These are phyloP conservation scores for Pogonus chalceus DNA, from an alignment of 1,140 invertebrate species.

Conservation along the genomic window DNA sequence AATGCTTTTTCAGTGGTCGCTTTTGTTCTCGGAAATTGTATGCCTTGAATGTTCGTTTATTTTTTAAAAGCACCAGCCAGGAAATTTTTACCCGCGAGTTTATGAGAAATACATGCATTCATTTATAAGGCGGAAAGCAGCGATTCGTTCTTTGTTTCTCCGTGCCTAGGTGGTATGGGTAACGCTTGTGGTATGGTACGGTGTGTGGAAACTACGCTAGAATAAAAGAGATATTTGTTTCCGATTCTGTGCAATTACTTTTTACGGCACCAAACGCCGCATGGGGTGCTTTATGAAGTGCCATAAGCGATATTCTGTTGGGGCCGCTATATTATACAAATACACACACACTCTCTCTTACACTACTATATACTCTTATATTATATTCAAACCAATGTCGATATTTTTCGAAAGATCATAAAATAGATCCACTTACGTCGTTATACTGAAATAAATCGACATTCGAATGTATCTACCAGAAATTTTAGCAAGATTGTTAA, in stretches of 20 bases:
- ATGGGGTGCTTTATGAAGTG: not conserved
- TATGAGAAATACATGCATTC: not conserved
- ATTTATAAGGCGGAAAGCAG: not conserved
- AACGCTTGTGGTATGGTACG: not conserved
- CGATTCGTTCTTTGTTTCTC: no score
- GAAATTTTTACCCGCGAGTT: not conserved
- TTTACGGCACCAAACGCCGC: not conserved
- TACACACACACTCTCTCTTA: no score
- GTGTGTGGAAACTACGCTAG: not conserved
- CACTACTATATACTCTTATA: not conserved
- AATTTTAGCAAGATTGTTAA: no score
- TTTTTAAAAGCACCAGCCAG: not conserved
- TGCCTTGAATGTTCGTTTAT: not conserved
- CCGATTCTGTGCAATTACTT: constrained; percentile 6
- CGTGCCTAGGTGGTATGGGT: not conserved
- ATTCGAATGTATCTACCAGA: no score
- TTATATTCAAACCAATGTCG: no score
- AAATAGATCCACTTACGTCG: no score
- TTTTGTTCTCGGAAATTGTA: not conserved
- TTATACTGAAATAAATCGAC: no score
- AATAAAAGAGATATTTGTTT: constrained; percentile 1
- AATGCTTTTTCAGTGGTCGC: not conserved
- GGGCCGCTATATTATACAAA: not conserved
- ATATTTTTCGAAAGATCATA: no score
- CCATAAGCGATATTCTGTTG: not conserved